phyloP scores from a whole-genome alignment of 2,888 invertebrate genomes.

The Chymomyza caudatula region DNA sequence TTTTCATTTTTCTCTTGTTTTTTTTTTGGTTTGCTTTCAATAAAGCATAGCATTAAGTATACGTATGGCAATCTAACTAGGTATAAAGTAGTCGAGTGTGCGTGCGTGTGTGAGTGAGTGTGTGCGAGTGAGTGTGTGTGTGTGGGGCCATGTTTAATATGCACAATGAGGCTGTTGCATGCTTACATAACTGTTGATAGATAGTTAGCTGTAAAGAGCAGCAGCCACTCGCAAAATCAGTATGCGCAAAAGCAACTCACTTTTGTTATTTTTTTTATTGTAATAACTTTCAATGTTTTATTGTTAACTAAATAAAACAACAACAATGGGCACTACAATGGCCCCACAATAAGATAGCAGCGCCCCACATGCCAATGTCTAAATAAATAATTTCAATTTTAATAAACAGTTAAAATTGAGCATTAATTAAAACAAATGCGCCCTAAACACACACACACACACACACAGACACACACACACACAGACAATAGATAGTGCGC shows the following conservation, averaged over 20 bases:
- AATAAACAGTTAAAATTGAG: conserved; percentile 64
- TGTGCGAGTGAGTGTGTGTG: conserved; percentile 16
- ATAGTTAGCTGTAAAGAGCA: background rate
- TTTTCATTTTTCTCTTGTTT: background rate
- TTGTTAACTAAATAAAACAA: background rate
- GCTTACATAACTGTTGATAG: conserved; percentile 4
- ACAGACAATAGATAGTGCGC: conserved; percentile 49
- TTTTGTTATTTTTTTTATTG: conserved; percentile 30
- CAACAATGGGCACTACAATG: background rate
- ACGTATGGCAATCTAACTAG: background rate
- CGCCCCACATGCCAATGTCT: background rate
- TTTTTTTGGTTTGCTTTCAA: background rate
- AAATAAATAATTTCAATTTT: conserved; percentile 36
- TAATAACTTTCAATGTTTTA: background rate
- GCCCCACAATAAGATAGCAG: background rate
- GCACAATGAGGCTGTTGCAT: conserved; percentile 1
- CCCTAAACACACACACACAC: conserved; percentile 5
- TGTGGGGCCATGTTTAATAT: background rate
- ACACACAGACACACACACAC: background rate
- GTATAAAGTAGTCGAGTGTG: background rate
- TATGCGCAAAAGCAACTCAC: conserved; percentile 47
- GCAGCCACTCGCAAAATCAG: conserved; percentile 42
- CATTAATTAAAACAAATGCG: conserved; percentile 50
- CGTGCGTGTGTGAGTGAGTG: background rate
- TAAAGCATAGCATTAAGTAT: background rate